A percentile compares a stretch with the other conserved stretches of the same genome.
These are phyloP conservation scores for Semicossyphus pulcher DNA, from an alignment of 2,113 vertebrate species.

Conservation along the genomic window DNA sequence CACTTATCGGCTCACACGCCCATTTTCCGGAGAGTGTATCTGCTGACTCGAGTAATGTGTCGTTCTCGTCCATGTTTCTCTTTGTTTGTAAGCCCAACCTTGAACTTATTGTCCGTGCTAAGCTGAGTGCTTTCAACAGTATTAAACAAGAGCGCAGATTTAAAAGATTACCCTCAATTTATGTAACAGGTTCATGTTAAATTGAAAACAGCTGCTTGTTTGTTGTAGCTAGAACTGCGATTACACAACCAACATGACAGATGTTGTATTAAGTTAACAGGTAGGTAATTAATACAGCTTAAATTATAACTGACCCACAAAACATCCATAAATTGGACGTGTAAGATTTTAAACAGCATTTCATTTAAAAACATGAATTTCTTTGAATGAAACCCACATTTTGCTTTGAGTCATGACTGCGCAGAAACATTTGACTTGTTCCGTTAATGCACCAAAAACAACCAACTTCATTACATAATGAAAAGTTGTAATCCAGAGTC, in stretches of 20 bases:
- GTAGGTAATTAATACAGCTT: too few relatives aligned
- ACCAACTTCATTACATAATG: background rate
- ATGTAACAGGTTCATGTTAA: conserved; percentile 43
- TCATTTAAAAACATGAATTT: too few relatives aligned
- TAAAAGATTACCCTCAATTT: conserved; percentile 39
- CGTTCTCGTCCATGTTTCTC: background rate
- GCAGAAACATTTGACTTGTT: too few relatives aligned
- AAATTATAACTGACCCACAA: too few relatives aligned
- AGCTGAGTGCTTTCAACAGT: conserved; percentile 48
- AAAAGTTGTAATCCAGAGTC: background rate
- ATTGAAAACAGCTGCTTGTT: conserved; percentile 35
- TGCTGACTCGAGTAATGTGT: background rate
- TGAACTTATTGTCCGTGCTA: background rate
- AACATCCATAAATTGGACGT: too few relatives aligned
- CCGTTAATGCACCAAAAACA: background rate
- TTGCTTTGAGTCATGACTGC: too few relatives aligned
- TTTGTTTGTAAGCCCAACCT: conserved; percentile 15
- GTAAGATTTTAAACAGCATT: too few relatives aligned
- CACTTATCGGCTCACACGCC: background rate
- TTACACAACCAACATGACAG: background rate
- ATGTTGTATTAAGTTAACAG: conserved; percentile 3
- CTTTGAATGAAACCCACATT: too few relatives aligned
- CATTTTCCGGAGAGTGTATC: background rate
- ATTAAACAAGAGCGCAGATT: conserved; percentile 40
- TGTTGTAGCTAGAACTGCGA: conserved; percentile 14